These are phyloP conservation scores for Enteromius afrohamiltoni DNA, from an alignment of 2,797 vertebrate species.

Conservation along the genomic window DNA sequence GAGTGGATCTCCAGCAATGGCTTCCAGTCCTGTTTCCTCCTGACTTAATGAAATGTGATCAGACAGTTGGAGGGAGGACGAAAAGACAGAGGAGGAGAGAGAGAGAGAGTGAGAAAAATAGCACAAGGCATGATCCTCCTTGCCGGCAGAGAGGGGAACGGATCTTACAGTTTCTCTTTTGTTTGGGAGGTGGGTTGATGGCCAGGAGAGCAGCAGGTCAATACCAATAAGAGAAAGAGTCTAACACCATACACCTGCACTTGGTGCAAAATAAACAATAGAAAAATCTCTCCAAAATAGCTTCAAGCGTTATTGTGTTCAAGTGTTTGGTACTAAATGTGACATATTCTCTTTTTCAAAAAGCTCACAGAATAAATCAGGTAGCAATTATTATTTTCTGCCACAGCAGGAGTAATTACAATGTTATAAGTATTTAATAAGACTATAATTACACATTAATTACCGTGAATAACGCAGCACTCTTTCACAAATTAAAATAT, in stretches of 20 bases:
- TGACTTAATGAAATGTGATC: conserved; percentile 79
- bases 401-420: conserved; percentile 4
- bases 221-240: conserved; percentile 9
- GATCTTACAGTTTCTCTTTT: conserved; percentile 44
- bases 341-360: neutral
- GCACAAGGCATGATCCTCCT: conserved; percentile 52
- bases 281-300: neutral
- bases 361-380: neutral
- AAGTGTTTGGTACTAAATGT: neutral
- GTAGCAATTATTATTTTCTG: neutral
- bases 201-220: conserved; percentile 28
- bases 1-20: conserved; percentile 79
- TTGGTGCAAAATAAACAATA: conserved; percentile 37
- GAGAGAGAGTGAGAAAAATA: conserved; percentile 53
- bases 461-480: neutral
- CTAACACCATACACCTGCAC: conserved; percentile 1
- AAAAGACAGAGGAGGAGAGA: conserved; percentile 64
- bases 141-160: conserved; percentile 61
- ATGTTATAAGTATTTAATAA: conserved; percentile 1
- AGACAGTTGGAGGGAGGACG: conserved; percentile 70
- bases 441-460: conserved; percentile 24
- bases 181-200: conserved; percentile 21
- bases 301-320: neutral
- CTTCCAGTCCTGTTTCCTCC: conserved; percentile 73
- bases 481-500: neutral